A percentile compares a stretch with the other conserved stretches of the same genome.
These are phyloP conservation scores for Gallinago undulata DNA, from an alignment of 2,113 vertebrate genomes.

Conservation along the genomic window DNA sequence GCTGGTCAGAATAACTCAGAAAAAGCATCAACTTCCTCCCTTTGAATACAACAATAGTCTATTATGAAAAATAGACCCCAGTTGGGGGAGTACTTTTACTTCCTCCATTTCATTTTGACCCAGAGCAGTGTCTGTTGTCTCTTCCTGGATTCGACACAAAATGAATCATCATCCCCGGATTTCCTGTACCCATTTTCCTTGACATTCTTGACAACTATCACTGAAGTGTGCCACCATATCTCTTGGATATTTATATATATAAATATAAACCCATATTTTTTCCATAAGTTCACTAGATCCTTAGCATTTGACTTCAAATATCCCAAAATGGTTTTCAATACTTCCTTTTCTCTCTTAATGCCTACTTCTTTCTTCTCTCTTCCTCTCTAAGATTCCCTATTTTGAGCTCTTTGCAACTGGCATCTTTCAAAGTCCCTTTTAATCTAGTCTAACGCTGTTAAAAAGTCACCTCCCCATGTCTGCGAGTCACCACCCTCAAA, in stretches of 20 bases:
- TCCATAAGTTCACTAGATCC: neutral
- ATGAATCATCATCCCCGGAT: neutral
- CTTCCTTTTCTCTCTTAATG: neutral
- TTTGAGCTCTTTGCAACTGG: neutral
- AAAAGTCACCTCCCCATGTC: neutral
- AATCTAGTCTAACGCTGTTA: neutral
- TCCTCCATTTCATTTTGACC: neutral
- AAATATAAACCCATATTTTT: neutral
- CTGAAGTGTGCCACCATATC: neutral
- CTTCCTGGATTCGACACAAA: neutral
- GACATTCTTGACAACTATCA: neutral
- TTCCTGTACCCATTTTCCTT: neutral
- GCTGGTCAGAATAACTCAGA: neutral
- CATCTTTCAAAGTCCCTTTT: neutral
- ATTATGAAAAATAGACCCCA: neutral
- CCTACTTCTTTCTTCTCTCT: neutral
- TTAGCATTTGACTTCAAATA: neutral
- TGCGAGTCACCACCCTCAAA: neutral
- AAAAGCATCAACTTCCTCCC: neutral
- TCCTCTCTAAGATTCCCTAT: neutral
- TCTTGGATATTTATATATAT: neutral
- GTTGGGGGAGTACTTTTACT: neutral
- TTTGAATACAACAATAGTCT: neutral
- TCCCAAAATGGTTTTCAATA: neutral
- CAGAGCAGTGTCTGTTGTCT: neutral